Evolutionary conservation across 2,888 invertebrate genomes (phyloP).

Genomic region (Catocala nupta): DNA sequence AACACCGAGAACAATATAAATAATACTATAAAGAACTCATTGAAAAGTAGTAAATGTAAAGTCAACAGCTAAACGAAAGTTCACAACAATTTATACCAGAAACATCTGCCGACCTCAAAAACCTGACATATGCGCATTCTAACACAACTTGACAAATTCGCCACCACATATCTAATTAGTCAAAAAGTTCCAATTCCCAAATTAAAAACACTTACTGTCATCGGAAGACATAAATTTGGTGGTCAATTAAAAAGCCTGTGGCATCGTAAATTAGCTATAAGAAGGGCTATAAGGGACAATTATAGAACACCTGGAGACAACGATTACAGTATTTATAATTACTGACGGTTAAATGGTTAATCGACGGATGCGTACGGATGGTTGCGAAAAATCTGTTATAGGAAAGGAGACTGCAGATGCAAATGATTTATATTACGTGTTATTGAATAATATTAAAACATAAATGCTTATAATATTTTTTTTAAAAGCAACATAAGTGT

Average conservation of each 20-base stretch:
- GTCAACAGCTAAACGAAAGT: too few relatives aligned
- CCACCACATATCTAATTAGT: not conserved
- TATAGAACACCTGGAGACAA: slow-evolving; percentile 46
- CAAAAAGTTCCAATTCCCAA: not conserved
- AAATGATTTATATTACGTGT: not conserved
- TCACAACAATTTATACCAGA: too few relatives aligned
- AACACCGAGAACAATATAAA: too few relatives aligned
- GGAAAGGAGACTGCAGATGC: slow-evolving; percentile 24
- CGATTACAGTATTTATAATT: slow-evolving; percentile 49
- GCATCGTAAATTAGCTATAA: slow-evolving; percentile 3
- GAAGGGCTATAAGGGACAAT: slow-evolving; percentile 28
- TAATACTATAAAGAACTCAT: too few relatives aligned
- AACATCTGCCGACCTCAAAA: not conserved
- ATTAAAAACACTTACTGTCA: slow-evolving; percentile 9
- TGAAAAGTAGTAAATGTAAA: too few relatives aligned
- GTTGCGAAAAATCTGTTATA: slow-evolving; percentile 32
- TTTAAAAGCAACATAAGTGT: too few relatives aligned
- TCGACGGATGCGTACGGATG: slow-evolving; percentile 44
- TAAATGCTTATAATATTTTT: too few relatives aligned
- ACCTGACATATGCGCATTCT: not conserved
- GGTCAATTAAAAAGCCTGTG: slow-evolving; percentile 29
- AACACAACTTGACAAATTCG: not conserved
- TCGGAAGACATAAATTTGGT: slow-evolving; percentile 47
- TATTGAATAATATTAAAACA: too few relatives aligned
- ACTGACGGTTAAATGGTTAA: slow-evolving; percentile 41